phyloP scores from a whole-genome alignment of 2,888 invertebrate genomes.

The Leptothorax acervorum region DNA sequence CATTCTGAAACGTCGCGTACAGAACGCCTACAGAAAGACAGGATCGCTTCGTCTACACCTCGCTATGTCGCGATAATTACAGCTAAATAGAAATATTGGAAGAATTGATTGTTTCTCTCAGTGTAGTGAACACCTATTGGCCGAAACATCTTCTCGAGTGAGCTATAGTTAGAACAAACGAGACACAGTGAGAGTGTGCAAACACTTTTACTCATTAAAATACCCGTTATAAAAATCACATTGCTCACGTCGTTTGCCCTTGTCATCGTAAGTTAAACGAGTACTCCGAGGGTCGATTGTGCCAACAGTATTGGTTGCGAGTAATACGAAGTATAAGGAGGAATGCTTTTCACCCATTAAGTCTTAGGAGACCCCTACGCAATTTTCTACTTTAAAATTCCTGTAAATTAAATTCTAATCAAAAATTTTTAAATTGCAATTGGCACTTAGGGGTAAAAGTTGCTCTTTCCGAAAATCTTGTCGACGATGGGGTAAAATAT shows the following conservation, averaged over 20 bases:
- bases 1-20: constrained; percentile 45
- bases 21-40: constrained; percentile 9
- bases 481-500: too few relatives aligned
- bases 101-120: constrained; percentile 55
- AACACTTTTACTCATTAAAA: constrained; percentile 29
- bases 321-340: neutral
- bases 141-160: constrained; percentile 44
- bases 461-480: too few relatives aligned
- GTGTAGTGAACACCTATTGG: constrained; percentile 66
- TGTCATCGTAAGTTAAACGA: constrained; percentile 2
- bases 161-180: constrained; percentile 14
- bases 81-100: constrained; percentile 50
- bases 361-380: neutral
- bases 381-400: too few relatives aligned
- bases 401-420: too few relatives aligned
- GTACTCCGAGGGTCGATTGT: constrained; percentile 2
- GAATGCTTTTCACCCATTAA: neutral
- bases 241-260: constrained; percentile 6
- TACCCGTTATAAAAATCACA: constrained; percentile 49
- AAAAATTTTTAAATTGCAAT: too few relatives aligned
- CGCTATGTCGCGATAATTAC: constrained; percentile 46
- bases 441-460: too few relatives aligned
- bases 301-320: constrained; percentile 1
- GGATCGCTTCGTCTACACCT: constrained; percentile 41
- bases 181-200: constrained; percentile 8